These are phyloP conservation scores for Elgaria multicarinata DNA, from an alignment of 2,113 vertebrate genomes.

Conservation along the genomic window DNA sequence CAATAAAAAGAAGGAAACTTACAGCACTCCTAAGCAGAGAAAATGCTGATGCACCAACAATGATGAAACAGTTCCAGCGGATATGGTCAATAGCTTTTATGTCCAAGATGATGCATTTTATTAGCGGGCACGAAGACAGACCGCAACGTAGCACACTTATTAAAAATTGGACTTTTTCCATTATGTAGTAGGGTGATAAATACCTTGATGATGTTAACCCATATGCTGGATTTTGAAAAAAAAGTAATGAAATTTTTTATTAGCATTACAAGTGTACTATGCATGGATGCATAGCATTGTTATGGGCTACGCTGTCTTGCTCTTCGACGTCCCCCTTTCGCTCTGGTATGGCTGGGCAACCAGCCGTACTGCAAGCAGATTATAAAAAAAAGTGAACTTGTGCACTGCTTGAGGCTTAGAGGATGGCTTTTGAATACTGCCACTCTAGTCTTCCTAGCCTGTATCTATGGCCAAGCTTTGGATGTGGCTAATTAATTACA, in stretches of 20 bases:
- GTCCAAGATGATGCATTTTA: slow-evolving; percentile 1
- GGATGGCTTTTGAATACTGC: background rate
- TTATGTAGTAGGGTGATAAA: background rate
- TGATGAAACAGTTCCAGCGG: slow-evolving; percentile 1
- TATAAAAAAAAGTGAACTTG: background rate
- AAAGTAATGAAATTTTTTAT: background rate
- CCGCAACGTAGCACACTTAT: background rate
- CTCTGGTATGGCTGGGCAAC: background rate
- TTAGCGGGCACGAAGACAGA: background rate
- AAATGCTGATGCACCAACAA: background rate
- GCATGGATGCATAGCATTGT: too few species aligned
- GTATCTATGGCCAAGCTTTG: background rate
- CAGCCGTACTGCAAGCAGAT: background rate
- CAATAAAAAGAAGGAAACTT: slow-evolving; percentile 5
- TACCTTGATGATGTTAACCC: background rate
- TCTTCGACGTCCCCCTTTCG: background rate
- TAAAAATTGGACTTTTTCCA: background rate
- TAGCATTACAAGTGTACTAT: background rate
- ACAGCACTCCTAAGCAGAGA: background rate
- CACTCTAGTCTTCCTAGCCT: background rate
- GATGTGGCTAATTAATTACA: background rate
- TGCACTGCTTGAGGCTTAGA: background rate
- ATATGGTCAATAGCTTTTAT: slow-evolving; percentile 23
- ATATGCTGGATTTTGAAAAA: background rate
- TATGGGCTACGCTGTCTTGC: background rate